These are phyloP conservation scores for Therioaphis trifolii DNA, from an alignment of 2,888 invertebrate species.

Conservation along the genomic window DNA sequence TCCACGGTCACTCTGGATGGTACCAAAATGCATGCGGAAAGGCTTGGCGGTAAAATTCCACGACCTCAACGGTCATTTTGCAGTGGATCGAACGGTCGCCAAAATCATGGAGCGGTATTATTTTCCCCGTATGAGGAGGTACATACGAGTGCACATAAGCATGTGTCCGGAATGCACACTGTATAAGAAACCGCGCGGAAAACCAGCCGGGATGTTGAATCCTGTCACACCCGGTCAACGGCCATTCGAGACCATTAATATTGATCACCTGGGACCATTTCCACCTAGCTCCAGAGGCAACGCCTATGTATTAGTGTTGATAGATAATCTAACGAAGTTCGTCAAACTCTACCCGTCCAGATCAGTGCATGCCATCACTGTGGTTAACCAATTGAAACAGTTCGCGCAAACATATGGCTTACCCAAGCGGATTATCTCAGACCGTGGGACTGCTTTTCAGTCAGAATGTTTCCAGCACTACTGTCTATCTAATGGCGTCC, in stretches of 20 bases:
- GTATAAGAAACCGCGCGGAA: background rate
- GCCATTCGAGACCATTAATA: conserved; percentile 34
- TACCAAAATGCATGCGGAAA: conserved; percentile 32
- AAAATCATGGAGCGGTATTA: conserved; percentile 30
- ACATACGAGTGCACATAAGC: conserved; percentile 14
- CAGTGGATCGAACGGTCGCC: conserved; percentile 1
- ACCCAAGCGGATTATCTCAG: conserved; percentile 26
- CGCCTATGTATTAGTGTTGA: conserved; percentile 7
- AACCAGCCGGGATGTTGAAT: conserved; percentile 17
- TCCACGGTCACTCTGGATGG: background rate
- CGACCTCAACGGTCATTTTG: conserved; percentile 36
- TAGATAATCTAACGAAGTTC: conserved; percentile 49
- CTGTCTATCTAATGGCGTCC: background rate
- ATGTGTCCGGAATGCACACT: conserved; percentile 30
- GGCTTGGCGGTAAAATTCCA: background rate
- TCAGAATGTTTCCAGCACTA: conserved; percentile 17
- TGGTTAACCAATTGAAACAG: background rate
- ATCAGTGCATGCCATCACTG: background rate
- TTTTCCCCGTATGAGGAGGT: conserved; percentile 38
- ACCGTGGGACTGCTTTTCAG: conserved; percentile 9
- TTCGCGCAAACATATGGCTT: conserved; percentile 3
- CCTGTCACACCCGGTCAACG: background rate
- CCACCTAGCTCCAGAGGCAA: background rate
- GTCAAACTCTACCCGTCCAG: conserved; percentile 12
- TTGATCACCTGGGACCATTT: conserved; percentile 54